A percentile compares a stretch with the other conserved stretches of the same genome.
Conservation (phyloP, 1,140 invertebrate species). For the Platorchestia sp. region DNA sequence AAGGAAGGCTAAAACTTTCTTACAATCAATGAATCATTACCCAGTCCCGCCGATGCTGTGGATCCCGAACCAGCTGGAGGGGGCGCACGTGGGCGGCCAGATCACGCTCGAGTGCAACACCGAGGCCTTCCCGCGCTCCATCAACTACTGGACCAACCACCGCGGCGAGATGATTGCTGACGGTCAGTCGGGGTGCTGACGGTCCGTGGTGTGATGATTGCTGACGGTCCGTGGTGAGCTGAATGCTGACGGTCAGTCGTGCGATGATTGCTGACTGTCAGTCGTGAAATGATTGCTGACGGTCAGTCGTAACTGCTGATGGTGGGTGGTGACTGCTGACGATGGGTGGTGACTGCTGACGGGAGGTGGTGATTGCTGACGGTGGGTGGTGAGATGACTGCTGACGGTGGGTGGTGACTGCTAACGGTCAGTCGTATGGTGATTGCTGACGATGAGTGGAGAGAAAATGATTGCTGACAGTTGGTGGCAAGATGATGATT, state of each 20-base stretch:
- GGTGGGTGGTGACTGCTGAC: too few species aligned
- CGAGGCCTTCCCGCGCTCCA: constrained; percentile 87
- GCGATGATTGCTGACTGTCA: too few species aligned
- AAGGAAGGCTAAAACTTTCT: too few species aligned
- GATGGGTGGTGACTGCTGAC: not conserved
- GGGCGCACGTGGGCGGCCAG: constrained; percentile 62
- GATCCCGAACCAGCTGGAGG: constrained; percentile 67
- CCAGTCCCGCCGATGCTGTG: constrained; percentile 67
- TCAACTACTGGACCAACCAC: constrained; percentile 70
- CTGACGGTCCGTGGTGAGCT: not conserved
- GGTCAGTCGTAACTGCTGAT: too few species aligned
- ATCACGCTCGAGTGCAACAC: constrained; percentile 80
- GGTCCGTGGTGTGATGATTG: not conserved
- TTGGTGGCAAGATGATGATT: not conserved
- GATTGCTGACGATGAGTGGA: too few species aligned
- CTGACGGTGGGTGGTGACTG: not conserved
- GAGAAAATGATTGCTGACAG: not conserved
- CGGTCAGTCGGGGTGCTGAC: not conserved
- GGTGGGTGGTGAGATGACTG: not conserved
- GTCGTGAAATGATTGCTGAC: too few species aligned
- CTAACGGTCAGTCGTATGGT: too few species aligned
- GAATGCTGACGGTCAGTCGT: too few species aligned
- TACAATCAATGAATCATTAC: too few species aligned
- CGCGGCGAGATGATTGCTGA: constrained; percentile 69
- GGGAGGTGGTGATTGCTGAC: too few species aligned